These are phyloP conservation scores for Channallabes apus DNA, from an alignment of 2,797 vertebrate species.

Conservation along the genomic window DNA sequence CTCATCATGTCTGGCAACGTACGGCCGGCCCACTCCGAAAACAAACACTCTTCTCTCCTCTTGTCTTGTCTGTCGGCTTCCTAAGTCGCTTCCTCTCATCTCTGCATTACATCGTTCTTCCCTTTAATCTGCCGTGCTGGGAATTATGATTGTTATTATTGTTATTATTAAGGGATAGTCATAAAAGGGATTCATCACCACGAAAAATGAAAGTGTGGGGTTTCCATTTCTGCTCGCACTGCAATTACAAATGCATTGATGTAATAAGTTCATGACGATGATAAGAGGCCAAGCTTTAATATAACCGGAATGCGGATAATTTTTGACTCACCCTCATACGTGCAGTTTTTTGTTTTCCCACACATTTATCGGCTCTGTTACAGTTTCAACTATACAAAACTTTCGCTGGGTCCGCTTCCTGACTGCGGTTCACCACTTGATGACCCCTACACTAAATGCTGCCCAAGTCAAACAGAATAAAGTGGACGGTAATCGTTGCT, in stretches of 20 bases:
- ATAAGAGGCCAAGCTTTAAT: no score
- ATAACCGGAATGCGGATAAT: no score
- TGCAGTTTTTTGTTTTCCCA: not conserved
- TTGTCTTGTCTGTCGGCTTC: not conserved
- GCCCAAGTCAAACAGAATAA: conserved; percentile 41
- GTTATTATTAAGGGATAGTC: not conserved
- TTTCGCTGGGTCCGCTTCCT: not conserved
- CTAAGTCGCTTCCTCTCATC: not conserved
- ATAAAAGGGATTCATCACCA: no score
- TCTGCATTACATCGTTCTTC: not conserved
- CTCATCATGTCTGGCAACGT: not conserved
- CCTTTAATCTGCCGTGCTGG: not conserved
- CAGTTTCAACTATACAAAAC: not conserved
- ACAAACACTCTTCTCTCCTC: not conserved
- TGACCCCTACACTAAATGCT: not conserved
- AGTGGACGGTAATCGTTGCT: conserved; percentile 37
- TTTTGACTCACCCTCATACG: no score
- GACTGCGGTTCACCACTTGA: not conserved
- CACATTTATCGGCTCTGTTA: not conserved
- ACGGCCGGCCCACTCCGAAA: not conserved
- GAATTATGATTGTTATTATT: not conserved
- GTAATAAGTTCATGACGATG: no score
- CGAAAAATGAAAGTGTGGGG: no score
- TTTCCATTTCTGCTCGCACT: no score
- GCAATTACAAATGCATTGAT: no score